phyloP scores from a whole-genome alignment of 2,888 invertebrate species.

The Drosophila borborema region DNA sequence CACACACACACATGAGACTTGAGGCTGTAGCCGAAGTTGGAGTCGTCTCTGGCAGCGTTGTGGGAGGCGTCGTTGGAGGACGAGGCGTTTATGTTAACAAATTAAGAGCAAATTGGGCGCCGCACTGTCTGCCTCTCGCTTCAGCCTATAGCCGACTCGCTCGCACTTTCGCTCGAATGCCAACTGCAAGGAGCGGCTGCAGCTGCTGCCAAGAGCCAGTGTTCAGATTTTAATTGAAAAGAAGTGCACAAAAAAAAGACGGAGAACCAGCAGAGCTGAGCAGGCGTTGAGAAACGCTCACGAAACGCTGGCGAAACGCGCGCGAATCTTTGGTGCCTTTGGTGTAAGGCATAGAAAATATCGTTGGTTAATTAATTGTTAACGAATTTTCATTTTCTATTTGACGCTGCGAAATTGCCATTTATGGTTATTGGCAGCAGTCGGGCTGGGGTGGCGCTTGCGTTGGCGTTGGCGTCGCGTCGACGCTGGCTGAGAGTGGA shows the following conservation, averaged over 20 bases:
- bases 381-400: conserved; percentile 77
- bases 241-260: not conserved
- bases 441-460: not conserved
- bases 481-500: conserved; percentile 55
- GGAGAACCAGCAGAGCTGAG: not conserved
- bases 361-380: conserved; percentile 74
- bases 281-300: conserved; percentile 9
- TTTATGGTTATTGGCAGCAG: conserved; percentile 70
- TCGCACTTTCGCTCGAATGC: conserved; percentile 18
- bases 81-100: conserved; percentile 84
- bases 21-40: conserved; percentile 33
- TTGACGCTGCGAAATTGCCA: conserved; percentile 72
- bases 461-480: conserved; percentile 29
- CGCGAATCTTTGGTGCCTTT: conserved; percentile 23
- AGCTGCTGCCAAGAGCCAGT: conserved; percentile 21
- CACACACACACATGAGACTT: conserved; percentile 14
- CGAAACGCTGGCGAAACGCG: conserved; percentile 15
- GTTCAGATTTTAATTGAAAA: conserved; percentile 36
- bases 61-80: conserved; percentile 12
- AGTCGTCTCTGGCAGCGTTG: conserved; percentile 17
- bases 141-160: conserved; percentile 30
- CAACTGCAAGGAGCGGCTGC: conserved; percentile 13
- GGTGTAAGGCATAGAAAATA: conserved; percentile 19
- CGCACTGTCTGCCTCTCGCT: conserved; percentile 61
- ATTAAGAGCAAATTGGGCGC: conserved; percentile 83